These are phyloP conservation scores for Microtus pennsylvanicus DNA, from an alignment of 2,113 vertebrate species.

Conservation along the genomic window DNA sequence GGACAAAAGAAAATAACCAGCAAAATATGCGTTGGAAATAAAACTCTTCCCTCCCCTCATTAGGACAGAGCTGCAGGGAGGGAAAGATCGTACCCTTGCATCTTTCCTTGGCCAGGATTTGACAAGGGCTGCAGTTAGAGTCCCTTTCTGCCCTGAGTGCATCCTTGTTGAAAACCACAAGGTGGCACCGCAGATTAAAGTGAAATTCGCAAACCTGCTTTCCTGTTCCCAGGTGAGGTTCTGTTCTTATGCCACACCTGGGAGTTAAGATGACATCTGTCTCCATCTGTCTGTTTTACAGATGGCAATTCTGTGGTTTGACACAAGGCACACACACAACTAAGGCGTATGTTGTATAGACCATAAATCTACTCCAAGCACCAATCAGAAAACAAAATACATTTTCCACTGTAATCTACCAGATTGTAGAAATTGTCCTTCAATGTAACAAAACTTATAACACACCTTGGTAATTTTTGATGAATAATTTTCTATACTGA, in stretches of 20 bases:
- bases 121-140: not conserved
- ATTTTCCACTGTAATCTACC: not conserved
- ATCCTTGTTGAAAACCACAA: conserved; percentile 84
- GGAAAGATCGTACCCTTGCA: too few species aligned
- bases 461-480: not conserved
- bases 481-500: not conserved
- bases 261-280: not conserved
- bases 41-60: not conserved
- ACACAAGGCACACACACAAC: not conserved
- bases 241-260: not conserved
- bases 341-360: not conserved
- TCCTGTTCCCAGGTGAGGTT: conserved; percentile 65
- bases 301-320: conserved; percentile 55
- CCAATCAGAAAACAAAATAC: not conserved
- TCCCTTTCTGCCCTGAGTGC: conserved; percentile 54
- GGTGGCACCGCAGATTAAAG: conserved; percentile 90
- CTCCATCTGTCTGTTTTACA: conserved; percentile 62
- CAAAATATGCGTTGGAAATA: not conserved
- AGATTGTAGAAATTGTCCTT: not conserved
- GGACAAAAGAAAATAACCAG: not conserved
- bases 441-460: not conserved
- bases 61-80: too few species aligned
- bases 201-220: conserved; percentile 77
- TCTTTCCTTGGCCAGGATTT: not conserved
- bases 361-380: not conserved